These are phyloP conservation scores for Sebastes diaconus DNA, from an alignment of 2,797 vertebrate genomes.

Conservation along the genomic window DNA sequence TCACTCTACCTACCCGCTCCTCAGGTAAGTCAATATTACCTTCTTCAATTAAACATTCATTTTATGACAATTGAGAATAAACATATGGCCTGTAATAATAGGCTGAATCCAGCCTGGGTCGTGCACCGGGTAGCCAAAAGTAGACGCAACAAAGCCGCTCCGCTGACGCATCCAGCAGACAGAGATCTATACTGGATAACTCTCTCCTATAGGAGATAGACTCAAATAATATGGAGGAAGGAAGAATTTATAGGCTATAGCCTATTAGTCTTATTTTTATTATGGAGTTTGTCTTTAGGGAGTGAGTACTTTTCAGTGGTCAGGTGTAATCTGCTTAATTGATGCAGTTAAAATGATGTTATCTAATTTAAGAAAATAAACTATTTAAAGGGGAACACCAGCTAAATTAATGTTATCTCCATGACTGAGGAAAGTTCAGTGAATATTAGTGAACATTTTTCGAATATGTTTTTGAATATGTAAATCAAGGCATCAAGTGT, in stretches of 20 bases:
- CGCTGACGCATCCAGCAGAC: neutral
- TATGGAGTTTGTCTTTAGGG: neutral
- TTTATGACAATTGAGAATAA: neutral
- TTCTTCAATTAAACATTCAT: neutral
- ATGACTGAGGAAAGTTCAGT: neutral
- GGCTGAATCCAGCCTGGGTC: neutral
- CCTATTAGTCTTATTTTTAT: too few relatives aligned
- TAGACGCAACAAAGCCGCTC: neutral
- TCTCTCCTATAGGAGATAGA: too few relatives aligned
- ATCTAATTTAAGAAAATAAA: neutral
- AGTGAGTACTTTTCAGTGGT: neutral
- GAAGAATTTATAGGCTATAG: neutral
- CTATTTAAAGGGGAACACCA: neutral
- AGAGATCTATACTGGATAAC: too few relatives aligned
- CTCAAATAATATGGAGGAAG: neutral
- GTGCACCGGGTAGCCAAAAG: too few relatives aligned
- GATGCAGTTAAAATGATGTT: neutral
- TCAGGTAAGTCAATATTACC: neutral
- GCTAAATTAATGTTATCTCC: neutral
- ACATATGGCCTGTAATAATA: too few relatives aligned
- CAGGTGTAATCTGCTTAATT: neutral
- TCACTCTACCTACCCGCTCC: neutral
- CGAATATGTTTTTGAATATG: too few relatives aligned
- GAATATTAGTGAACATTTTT: neutral
- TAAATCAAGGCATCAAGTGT: too few relatives aligned